Conservation (phyloP, 2,113 vertebrate genomes). For the Scolopax mira region DNA sequence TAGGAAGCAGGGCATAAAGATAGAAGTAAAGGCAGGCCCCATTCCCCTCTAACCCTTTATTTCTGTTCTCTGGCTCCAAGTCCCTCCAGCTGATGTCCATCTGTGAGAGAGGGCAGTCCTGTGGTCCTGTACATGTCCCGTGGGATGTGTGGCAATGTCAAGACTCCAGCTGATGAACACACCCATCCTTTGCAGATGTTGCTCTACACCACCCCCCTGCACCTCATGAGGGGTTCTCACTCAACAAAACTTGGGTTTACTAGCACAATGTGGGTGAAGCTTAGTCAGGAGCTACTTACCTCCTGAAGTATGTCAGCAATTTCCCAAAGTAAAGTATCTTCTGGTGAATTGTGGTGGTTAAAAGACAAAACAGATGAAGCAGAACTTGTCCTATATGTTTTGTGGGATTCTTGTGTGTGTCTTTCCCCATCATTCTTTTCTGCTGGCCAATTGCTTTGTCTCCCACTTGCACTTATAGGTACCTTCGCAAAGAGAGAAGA, state of each 20-base stretch:
- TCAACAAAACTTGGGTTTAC: neutral
- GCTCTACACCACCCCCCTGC: neutral
- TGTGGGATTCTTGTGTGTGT: neutral
- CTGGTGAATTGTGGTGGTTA: neutral
- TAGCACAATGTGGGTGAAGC: neutral
- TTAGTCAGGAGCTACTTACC: neutral
- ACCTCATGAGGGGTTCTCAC: neutral
- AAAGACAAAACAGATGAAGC: neutral
- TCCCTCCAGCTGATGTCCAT: no score
- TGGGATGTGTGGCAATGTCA: neutral
- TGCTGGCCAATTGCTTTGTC: neutral
- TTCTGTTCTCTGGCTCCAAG: neutral
- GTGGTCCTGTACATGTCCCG: accelerated
- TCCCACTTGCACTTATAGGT: neutral
- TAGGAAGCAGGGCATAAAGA: neutral
- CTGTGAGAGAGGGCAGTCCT: accelerated
- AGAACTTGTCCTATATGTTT: neutral
- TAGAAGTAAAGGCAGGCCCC: neutral
- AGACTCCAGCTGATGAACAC: accelerated
- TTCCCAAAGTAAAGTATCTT: neutral
- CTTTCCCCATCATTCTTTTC: neutral
- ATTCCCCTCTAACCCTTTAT: neutral
- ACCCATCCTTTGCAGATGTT: neutral
- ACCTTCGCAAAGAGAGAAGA: neutral
- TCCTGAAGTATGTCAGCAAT: neutral